These are phyloP conservation scores for Mactromeris polynyma DNA, from an alignment of 2,888 invertebrate species.

Conservation along the genomic window DNA sequence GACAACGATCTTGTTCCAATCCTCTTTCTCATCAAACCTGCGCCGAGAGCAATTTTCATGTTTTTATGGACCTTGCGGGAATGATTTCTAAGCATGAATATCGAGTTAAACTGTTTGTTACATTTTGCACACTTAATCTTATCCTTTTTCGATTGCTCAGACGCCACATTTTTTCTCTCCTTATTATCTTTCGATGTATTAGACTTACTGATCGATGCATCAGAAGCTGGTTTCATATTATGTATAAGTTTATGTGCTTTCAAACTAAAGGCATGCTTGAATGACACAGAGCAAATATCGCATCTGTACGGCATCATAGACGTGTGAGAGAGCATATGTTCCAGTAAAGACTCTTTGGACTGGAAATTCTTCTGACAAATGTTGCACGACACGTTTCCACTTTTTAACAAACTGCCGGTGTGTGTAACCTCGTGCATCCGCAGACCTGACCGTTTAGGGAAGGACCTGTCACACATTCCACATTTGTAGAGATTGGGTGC, in stretches of 20 bases:
- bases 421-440: slow-evolving; percentile 25
- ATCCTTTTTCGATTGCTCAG: neutral
- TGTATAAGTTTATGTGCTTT: slow-evolving; percentile 16
- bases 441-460: slow-evolving; percentile 20
- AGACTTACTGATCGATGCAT: neutral
- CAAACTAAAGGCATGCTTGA: slow-evolving; percentile 27
- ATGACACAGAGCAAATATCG: slow-evolving; percentile 31
- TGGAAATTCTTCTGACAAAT: slow-evolving; percentile 42
- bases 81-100: slow-evolving; percentile 26
- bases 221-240: neutral
- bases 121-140: slow-evolving; percentile 26
- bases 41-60: neutral
- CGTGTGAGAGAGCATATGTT: slow-evolving; percentile 52
- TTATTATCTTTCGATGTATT: neutral
- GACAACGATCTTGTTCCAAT: slow-evolving; percentile 22
- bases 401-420: neutral
- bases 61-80: slow-evolving; percentile 10
- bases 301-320: slow-evolving; percentile 42
- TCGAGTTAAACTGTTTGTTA: slow-evolving; percentile 31
- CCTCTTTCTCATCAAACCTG: neutral
- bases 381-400: slow-evolving; percentile 28
- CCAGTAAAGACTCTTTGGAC: slow-evolving; percentile 34
- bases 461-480: slow-evolving; percentile 43
- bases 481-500: slow-evolving; percentile 8
- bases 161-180: neutral